Evolutionary conservation across 92 coral and sea anemone genomes (phyloP), one percentile per base, ranked within the genome.

Genomic region (Paragorgia papillata): DNA sequence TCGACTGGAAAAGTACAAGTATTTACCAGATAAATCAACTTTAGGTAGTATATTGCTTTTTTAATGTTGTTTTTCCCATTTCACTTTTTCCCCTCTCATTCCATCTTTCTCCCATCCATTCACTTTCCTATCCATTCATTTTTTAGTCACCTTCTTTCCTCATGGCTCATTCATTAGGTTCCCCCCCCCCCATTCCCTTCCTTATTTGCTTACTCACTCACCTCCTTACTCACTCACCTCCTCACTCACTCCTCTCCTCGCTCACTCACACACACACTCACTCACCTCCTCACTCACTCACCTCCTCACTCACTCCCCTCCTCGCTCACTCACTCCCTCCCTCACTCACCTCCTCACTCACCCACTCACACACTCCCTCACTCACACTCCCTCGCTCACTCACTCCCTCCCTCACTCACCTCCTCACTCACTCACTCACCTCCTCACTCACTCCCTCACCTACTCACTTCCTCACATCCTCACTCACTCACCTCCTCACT

Each of bases 1-100:
- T 19, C 90, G 98, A 62, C 50, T 94, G 12, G 98, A 94, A 53
- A 86, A 84, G 62, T 94, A 83, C 85, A 94, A 94, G 73, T 63
- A 68, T 41, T 84, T 86, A 14, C 82, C 86, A 25, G 93, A 88
- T 62, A 92, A 90, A 69, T 22, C 55, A 75, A 62, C 64, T 76
- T 56, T 70, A 62, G 54, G 58, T 44, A 63, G 57, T 62, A 19
- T 37, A 32, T 58, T 33, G 46, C 25, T 0, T 65, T 13, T 5
- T 65, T 13, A 64, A 20, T 40, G 21, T n/a, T n/a, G n/a, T n/a
- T n/a, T n/a, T n/a, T n/a, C n/a, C n/a, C n/a, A n/a, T n/a, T n/a
- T n/a, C n/a, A n/a, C n/a, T n/a, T n/a, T n/a, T 57, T 31, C 30
- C 12, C 15, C n/a, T 7, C 15, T 46, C n/a, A 7, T 6, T 46